These are phyloP conservation scores for Goniozus legneri DNA, from an alignment of 1,140 invertebrate species.

Conservation along the genomic window DNA sequence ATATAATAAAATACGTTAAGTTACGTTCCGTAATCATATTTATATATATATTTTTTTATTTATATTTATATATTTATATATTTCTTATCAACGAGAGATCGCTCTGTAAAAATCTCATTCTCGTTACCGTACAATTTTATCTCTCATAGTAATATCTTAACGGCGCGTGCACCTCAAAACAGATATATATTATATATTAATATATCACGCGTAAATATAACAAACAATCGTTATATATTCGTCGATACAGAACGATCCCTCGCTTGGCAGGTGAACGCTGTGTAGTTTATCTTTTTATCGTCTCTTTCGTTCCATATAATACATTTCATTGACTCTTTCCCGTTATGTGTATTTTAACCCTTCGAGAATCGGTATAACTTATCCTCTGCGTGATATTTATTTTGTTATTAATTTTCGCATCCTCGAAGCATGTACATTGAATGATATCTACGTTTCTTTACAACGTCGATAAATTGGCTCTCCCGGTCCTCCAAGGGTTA, in stretches of 20 bases:
- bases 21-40: constrained; percentile 11
- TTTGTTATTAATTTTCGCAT: background rate
- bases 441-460: no score
- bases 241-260: background rate
- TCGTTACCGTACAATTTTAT: constrained; percentile 9
- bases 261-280: background rate
- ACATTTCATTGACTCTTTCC: no score
- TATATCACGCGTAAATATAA: background rate
- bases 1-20: background rate
- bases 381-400: no score
- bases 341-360: no score
- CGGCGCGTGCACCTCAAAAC: background rate
- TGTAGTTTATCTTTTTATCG: no score
- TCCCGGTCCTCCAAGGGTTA: background rate
- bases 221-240: background rate
- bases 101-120: no score
- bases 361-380: no score
- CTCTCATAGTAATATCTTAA: constrained; percentile 3
- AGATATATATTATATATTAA: constrained; percentile 1
- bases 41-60: constrained; percentile 9
- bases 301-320: no score
- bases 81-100: no score
- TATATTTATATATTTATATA: constrained; percentile 13
- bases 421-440: background rate
- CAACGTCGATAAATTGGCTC: constrained; percentile 7